phyloP scores from a whole-genome alignment of 2,113 vertebrate genomes.

The Tachysurus fulvidraco region DNA sequence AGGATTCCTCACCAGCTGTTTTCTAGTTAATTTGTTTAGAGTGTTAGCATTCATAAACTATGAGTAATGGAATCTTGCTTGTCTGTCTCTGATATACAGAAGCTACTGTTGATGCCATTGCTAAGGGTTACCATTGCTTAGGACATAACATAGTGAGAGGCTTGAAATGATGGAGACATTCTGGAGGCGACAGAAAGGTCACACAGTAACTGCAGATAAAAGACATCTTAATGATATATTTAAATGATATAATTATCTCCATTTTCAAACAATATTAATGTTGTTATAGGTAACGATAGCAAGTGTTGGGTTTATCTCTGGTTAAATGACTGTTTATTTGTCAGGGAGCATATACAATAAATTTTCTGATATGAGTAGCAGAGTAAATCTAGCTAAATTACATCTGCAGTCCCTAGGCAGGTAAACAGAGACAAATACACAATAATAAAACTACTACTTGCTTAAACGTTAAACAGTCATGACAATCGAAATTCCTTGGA shows the following conservation, averaged over 20 bases:
- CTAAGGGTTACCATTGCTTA: conserved; percentile 25
- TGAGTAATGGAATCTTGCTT: conserved; percentile 39
- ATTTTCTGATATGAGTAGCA: neutral
- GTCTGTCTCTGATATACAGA: conserved; percentile 36
- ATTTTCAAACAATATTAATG: neutral
- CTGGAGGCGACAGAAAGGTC: conserved; percentile 17
- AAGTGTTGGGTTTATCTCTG: neutral
- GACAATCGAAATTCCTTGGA: neutral
- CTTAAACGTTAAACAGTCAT: neutral
- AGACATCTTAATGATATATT: neutral
- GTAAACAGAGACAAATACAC: neutral
- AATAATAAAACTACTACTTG: neutral
- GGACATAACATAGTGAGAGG: conserved; percentile 25
- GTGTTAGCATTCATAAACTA: conserved; percentile 23
- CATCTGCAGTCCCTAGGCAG: neutral
- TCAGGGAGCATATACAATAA: neutral
- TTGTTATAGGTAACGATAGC: neutral
- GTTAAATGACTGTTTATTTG: neutral
- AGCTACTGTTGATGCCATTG: conserved; percentile 32
- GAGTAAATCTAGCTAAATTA: neutral
- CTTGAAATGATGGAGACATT: conserved; percentile 22
- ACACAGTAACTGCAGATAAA: conserved; percentile 30
- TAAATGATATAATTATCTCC: neutral
- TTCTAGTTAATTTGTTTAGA: conserved; percentile 11
- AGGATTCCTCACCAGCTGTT: conserved; percentile 25